Evolutionary conservation across 2,797 vertebrate genomes (phyloP).

Genomic region (Rachycentron canadum): DNA sequence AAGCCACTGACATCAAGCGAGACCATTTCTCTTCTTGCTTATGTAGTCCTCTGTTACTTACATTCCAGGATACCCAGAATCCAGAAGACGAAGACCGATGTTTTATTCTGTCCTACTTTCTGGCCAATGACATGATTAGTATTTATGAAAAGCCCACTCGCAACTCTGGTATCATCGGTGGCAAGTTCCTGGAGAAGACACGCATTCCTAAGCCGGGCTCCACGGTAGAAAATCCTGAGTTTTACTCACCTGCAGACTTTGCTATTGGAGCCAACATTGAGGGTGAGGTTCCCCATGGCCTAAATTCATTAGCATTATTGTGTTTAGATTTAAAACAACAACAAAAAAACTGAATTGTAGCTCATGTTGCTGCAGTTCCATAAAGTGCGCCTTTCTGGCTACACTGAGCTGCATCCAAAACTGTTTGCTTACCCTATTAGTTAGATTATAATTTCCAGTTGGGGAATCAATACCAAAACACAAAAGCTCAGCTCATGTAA

Average conservation of each 20-base stretch:
- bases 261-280: slow-evolving; percentile 90
- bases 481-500: background rate
- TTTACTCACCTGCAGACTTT: slow-evolving; percentile 91
- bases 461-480: background rate
- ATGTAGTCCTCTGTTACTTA: background rate
- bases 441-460: background rate
- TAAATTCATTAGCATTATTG: background rate
- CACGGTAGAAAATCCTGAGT: slow-evolving; percentile 82
- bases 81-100: slow-evolving; percentile 85
- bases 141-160: slow-evolving; percentile 89
- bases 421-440: background rate
- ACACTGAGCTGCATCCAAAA: background rate
- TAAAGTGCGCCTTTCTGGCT: background rate
- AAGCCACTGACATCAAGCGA: background rate
- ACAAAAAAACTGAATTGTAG: background rate
- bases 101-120: slow-evolving; percentile 91
- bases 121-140: slow-evolving; percentile 89
- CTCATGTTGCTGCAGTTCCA: background rate
- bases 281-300: slow-evolving; percentile 77
- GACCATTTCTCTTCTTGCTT: background rate
- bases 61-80: slow-evolving; percentile 88
- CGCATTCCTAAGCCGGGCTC: slow-evolving; percentile 88
- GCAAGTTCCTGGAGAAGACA: slow-evolving; percentile 89
- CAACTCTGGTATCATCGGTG: slow-evolving; percentile 91
- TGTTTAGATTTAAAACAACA: background rate